Base-by-base conservation (phyloP, 1,140 invertebrate genomes). In the Drosophila leontia region DNA sequence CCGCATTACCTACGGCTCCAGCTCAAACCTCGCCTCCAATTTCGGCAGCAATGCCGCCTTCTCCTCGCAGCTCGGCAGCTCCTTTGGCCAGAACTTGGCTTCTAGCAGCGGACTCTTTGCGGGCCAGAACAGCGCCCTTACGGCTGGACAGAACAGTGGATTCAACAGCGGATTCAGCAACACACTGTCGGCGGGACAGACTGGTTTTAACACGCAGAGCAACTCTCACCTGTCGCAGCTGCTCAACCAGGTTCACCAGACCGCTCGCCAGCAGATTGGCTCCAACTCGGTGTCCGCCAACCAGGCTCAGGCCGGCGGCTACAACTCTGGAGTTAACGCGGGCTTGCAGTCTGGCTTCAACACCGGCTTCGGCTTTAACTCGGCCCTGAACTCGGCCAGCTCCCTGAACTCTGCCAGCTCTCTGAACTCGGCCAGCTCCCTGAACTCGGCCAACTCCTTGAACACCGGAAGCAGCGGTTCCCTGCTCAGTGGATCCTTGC, bases 181-280 rank as follows among this genome's bases (percentile, higher is more conserved):
- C 47, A 3, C 3, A 4, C 15, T 50, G 8, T 3, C 15, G 0
- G 51, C 53, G 13, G 19, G 77, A 4, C 78, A 80, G 44, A 71
- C 47, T 6, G 56, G 63, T 9, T 62, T 61, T 1, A 51, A 34
- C 50, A 56, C 72, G 4, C 69, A 69, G 8, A 39, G 63, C 35
- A 75, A 39, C 61, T 78, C 78, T 3, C 51, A 80, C 13, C 61
- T 85, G 61, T 50, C 72, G 9, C 77, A 90, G 19, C 58, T 84
- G n/a, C 64, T 90, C 39, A 76, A 56, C 19, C 87, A 90, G 82
- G 82, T 61, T 2, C 81, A 86, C 3, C 65, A 64, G 67, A 72
- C 51, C 0, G 85, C 85, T 55, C 78, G 39, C 15, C 84, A 88
- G 59, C 84, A 90, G 56, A 75, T 53, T 8, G 65, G 57, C 39